Base-by-base conservation (phyloP, 1,140 invertebrate genomes). In the Drosophila mauritiana region DNA sequence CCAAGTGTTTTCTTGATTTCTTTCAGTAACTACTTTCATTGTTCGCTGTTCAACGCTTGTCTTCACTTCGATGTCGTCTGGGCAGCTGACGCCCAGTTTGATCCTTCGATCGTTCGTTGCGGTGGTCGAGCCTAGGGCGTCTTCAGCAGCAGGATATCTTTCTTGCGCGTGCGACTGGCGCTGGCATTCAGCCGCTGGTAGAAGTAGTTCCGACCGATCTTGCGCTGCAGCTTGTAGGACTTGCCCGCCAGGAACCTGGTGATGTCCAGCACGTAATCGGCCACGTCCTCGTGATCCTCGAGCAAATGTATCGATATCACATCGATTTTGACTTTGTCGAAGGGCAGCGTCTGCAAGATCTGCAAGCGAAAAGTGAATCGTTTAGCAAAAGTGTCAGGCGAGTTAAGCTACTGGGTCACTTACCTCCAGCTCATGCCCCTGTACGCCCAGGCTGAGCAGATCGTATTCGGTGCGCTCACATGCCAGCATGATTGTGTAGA, bases 401-500 rank as follows among this genome's bases (percentile, higher is more conserved):
- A n/a, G 22, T 27, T 31, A 3, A 25, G 20, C 0, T 1, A 22
- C 15, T 22, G 15, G 10, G 36, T 52, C n/a, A 79, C 68, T 80
- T 34, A 92, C 92, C 76, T 91, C 90, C 45, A 95, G 91, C 90
- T 95, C 95, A 53, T 94, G 93, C 54, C 94, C 94, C 37, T 95
- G 94, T 36, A 95, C 93, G 70, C 96, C 96, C 59, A 97, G 93
- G 86, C 95, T 95, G 57, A 97, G 93, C 88, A 96, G 95, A 93
- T 97, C 95, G 43, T 97, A 93, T 31, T 92, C 93, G 13, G 95
- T 95, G 42, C 95, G 93, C 81, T 96, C 96, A 70, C 96, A 95
- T 36, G 96, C 96, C 62, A 96, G 93, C 81, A 97, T 92, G 57
- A 97, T 93, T 17, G 96, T 96, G 89, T 95, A 96, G 53, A 98